A percentile compares a stretch with the other conserved stretches of the same genome.
Evolutionary conservation across 2,797 vertebrate genomes (phyloP).

Genomic region (Cetoscarus ocellatus): DNA sequence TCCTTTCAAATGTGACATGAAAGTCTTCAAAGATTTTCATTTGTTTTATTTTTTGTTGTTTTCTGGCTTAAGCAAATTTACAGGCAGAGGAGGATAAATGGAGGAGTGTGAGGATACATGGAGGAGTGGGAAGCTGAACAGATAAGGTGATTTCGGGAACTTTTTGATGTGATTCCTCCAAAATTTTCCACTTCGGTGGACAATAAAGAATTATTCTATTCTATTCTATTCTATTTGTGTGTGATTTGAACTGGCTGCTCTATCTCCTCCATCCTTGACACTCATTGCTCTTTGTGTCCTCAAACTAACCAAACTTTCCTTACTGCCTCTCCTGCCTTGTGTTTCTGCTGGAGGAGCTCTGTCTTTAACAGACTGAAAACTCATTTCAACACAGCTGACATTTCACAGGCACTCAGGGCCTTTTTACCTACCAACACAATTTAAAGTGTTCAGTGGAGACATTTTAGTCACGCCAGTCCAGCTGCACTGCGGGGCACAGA

Average conservation of each 20-base stretch:
- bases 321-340: background rate
- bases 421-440: conserved; percentile 47
- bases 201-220: too few relatives aligned
- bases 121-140: conserved; percentile 8
- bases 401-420: conserved; percentile 70
- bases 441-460: conserved; percentile 61
- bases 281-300: background rate
- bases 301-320: conserved; percentile 7
- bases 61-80: background rate
- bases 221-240: too few relatives aligned
- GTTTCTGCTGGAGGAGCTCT: conserved; percentile 60
- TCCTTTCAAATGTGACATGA: too few relatives aligned
- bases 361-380: conserved; percentile 70
- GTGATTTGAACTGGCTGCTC: background rate
- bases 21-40: too few relatives aligned
- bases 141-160: background rate
- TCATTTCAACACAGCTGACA: conserved; percentile 77
- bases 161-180: too few relatives aligned
- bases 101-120: too few relatives aligned
- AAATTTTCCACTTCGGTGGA: too few relatives aligned
- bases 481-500: conserved; percentile 42
- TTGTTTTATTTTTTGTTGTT: background rate
- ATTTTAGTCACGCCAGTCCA: conserved; percentile 37
- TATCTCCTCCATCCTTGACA: background rate
- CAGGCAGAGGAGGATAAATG: too few relatives aligned